Evolutionary conservation across 2,888 invertebrate species (phyloP).

Genomic region (Augiades crinisus): DNA sequence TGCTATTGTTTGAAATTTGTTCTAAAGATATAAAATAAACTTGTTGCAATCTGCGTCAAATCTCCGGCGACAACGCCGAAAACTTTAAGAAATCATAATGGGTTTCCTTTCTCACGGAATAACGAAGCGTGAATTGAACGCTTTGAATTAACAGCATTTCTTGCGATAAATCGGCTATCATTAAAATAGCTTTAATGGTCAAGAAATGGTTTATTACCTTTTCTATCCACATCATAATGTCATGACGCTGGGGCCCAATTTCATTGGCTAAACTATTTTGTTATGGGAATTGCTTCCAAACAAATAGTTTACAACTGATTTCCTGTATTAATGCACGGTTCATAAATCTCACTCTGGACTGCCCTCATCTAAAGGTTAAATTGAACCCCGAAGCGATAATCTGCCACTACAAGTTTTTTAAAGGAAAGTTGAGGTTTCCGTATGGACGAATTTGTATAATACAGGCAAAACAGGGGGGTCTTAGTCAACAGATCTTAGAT

Average conservation of each 20-base stretch:
- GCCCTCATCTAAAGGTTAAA: no score
- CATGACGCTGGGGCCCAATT: neutral
- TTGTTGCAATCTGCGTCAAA: conserved; percentile 14
- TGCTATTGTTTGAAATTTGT: conserved; percentile 29
- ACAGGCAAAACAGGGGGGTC: no score
- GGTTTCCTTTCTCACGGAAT: conserved; percentile 11
- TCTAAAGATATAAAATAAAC: conserved; percentile 11
- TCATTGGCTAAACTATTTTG: conserved; percentile 3
- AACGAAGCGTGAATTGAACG: conserved; percentile 11
- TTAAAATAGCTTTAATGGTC: conserved; percentile 3
- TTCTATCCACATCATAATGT: neutral
- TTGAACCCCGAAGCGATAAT: no score
- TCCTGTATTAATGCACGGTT: neutral
- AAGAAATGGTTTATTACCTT: neutral
- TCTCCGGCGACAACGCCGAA: neutral
- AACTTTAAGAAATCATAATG: conserved; percentile 16
- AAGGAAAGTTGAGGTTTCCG: no score
- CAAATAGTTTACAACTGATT: neutral
- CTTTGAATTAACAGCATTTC: conserved; percentile 9
- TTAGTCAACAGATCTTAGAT: no score
- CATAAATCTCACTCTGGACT: no score
- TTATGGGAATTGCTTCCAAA: conserved; percentile 4
- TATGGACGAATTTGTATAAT: no score
- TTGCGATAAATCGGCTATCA: conserved; percentile 2
- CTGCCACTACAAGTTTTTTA: no score